phyloP scores from a whole-genome alignment of 2,113 vertebrate genomes.

The Callorhinus ursinus region DNA sequence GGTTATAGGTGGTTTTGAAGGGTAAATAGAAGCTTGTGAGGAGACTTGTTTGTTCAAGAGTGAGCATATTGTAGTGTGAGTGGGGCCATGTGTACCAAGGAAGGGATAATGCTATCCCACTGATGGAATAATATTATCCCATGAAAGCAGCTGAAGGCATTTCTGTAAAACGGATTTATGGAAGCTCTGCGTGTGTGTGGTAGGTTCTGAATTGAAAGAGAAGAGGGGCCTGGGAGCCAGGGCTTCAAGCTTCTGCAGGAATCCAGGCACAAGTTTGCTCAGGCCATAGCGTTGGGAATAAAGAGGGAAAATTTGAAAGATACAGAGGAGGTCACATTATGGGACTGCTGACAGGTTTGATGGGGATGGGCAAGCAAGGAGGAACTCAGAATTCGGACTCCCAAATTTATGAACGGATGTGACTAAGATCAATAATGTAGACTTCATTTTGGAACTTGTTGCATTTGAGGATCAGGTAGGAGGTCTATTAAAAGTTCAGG shows the following conservation, averaged over 20 bases:
- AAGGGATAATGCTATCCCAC: fast-evolving
- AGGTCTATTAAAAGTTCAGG: not conserved
- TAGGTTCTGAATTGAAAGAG: not conserved
- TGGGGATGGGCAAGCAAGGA: not conserved
- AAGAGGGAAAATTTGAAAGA: not conserved
- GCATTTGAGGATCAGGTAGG: not conserved
- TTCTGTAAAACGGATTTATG: not conserved
- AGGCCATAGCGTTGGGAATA: not conserved
- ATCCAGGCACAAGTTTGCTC: not conserved
- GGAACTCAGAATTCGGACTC: not conserved
- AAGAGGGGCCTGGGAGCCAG: not conserved
- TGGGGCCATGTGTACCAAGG: no score
- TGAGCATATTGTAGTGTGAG: not conserved
- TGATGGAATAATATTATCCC: not conserved
- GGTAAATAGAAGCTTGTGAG: not conserved
- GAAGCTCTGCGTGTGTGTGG: not conserved
- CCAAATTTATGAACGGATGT: not conserved
- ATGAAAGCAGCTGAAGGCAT: not conserved
- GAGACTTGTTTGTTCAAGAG: not conserved
- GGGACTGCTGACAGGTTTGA: not conserved
- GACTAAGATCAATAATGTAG: not conserved
- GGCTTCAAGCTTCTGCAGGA: not conserved
- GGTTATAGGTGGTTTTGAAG: not conserved
- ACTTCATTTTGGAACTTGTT: not conserved
- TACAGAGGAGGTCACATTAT: not conserved